These are phyloP conservation scores for Ellobius talpinus DNA, from an alignment of 2,113 vertebrate species.

Conservation along the genomic window DNA sequence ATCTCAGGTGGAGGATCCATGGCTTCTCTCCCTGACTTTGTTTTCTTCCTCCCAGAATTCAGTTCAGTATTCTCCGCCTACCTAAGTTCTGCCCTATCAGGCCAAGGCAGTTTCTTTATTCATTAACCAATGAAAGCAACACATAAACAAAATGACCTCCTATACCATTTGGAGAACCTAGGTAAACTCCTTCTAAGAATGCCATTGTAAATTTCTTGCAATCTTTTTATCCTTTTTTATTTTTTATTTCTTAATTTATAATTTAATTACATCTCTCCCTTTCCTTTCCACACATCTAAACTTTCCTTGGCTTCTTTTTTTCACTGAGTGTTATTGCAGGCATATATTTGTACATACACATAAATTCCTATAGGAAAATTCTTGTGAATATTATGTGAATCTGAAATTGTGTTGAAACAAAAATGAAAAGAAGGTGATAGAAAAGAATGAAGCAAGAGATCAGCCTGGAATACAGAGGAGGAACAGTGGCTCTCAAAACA, in stretches of 20 bases:
- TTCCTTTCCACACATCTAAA: not conserved
- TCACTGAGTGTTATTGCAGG: not conserved
- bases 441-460: not conserved
- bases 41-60: no score
- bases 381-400: not conserved
- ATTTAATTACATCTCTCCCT: not conserved
- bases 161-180: not conserved
- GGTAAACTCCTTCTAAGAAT: not conserved
- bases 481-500: not conserved
- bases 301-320: not conserved
- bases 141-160: no score
- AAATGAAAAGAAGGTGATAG: not conserved
- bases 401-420: not conserved
- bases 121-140: no score
- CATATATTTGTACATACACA: not conserved
- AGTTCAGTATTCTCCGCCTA: no score
- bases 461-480: not conserved
- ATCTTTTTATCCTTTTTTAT: not conserved
- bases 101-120: no score
- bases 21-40: no score
- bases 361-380: not conserved
- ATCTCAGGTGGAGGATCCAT: no score
- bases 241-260: not conserved
- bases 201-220: not conserved
- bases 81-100: no score